These are phyloP conservation scores for Chelmon rostratus DNA, from an alignment of 2,797 vertebrate species.

Conservation along the genomic window DNA sequence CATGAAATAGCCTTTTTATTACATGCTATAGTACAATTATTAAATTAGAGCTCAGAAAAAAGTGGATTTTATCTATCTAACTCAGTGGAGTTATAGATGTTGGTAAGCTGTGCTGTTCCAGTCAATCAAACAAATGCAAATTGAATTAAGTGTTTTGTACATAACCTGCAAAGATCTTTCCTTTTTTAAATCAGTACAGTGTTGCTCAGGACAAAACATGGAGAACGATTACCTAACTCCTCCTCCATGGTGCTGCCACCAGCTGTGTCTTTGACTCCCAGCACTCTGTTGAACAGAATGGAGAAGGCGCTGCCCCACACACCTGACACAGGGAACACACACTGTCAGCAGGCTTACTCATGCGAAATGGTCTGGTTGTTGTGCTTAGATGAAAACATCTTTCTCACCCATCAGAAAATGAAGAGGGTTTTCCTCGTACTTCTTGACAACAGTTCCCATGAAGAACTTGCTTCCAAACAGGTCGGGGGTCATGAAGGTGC, in stretches of 20 bases:
- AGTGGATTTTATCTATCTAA: too few relatives aligned
- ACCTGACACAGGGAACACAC: constrained; percentile 79
- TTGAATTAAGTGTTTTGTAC: too few relatives aligned
- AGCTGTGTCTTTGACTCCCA: constrained; percentile 90
- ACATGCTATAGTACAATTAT: neutral
- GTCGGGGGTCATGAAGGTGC: constrained; percentile 98
- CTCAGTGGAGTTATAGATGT: too few relatives aligned
- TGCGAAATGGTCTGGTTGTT: neutral
- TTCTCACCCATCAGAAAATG: constrained; percentile 97
- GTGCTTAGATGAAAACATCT: neutral
- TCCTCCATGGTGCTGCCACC: constrained; percentile 96
- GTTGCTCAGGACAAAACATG: neutral
- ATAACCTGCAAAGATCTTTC: neutral
- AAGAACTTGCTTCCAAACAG: constrained; percentile 99
- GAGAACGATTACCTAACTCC: constrained; percentile 91
- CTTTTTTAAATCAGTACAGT: neutral
- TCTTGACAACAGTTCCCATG: constrained; percentile 96
- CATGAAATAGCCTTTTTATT: neutral
- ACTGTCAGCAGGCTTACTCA: constrained; percentile 3
- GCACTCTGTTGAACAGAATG: constrained; percentile 97
- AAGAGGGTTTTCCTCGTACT: constrained; percentile 94
- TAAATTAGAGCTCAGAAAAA: too few relatives aligned
- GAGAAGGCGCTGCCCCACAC: constrained; percentile 99
- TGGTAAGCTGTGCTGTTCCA: too few relatives aligned
- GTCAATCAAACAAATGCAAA: too few relatives aligned